These are phyloP conservation scores for Chironomus tepperi DNA, from an alignment of 1,140 invertebrate species.

Conservation along the genomic window DNA sequence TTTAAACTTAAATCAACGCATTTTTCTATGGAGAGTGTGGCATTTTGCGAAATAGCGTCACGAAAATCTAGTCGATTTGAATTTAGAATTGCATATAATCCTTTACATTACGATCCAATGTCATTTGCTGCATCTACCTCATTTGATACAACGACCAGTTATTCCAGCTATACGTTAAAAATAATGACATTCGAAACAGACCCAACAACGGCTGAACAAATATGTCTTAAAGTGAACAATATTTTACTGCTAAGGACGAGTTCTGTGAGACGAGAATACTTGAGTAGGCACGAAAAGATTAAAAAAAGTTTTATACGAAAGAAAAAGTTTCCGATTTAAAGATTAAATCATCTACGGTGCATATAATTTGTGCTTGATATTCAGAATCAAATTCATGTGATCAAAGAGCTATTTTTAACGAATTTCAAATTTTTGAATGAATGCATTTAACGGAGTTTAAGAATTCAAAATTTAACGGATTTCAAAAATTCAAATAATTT, in stretches of 20 bases:
- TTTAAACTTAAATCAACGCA: slow-evolving; percentile 49
- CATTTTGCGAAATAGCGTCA: slow-evolving; percentile 69
- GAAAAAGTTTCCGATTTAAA: slow-evolving; percentile 45
- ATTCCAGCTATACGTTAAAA: slow-evolving; percentile 41
- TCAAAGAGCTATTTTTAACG: too few relatives aligned
- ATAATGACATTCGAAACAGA: slow-evolving; percentile 84
- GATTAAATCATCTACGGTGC: neutral
- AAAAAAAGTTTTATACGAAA: slow-evolving; percentile 35
- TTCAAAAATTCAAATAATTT: too few relatives aligned
- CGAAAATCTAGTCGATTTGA: slow-evolving; percentile 45
- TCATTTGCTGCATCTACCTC: slow-evolving; percentile 27
- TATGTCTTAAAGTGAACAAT: slow-evolving; percentile 78
- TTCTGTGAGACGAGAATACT: slow-evolving; percentile 66
- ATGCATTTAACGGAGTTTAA: too few relatives aligned
- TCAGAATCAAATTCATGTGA: too few relatives aligned
- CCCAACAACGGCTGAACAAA: slow-evolving; percentile 61
- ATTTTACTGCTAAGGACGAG: slow-evolving; percentile 76
- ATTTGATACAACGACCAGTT: slow-evolving; percentile 25
- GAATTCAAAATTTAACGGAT: too few relatives aligned
- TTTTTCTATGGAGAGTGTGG: slow-evolving; percentile 75
- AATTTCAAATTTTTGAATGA: too few relatives aligned
- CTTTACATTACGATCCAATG: slow-evolving; percentile 24
- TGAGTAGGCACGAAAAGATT: slow-evolving; percentile 52
- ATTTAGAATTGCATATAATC: slow-evolving; percentile 30
- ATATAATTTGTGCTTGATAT: too few relatives aligned